These are phyloP conservation scores for Chloroceryle amazona DNA, from an alignment of 2,797 vertebrate species.

Conservation along the genomic window DNA sequence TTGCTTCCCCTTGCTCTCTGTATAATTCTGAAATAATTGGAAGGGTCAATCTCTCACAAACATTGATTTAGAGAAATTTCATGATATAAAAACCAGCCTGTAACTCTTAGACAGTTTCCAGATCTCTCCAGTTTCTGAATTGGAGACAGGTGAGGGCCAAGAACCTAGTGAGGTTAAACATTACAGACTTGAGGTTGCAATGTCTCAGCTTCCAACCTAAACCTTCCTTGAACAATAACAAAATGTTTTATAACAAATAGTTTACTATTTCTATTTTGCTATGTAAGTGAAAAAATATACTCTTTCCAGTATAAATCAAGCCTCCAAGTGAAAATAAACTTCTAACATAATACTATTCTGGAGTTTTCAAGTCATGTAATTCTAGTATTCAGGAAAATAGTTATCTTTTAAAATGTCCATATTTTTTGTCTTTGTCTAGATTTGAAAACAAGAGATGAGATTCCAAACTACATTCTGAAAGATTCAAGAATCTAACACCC, in stretches of 20 bases:
- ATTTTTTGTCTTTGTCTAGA: background rate
- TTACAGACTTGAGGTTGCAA: background rate
- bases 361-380: background rate
- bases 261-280: background rate
- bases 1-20: background rate
- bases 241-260: background rate
- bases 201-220: background rate
- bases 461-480: background rate
- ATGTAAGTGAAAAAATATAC: background rate
- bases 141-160: background rate
- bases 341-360: background rate
- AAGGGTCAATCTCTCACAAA: background rate
- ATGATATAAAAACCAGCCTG: background rate
- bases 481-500: background rate
- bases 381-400: background rate
- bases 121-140: background rate
- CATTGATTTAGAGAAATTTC: background rate
- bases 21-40: background rate
- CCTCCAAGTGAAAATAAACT: background rate
- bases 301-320: background rate
- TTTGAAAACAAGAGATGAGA: background rate
- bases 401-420: background rate
- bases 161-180: background rate
- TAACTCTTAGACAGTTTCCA: background rate
- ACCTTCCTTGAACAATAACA: background rate